phyloP scores from a whole-genome alignment of 2,113 vertebrate species.

The Noturus placidus region DNA sequence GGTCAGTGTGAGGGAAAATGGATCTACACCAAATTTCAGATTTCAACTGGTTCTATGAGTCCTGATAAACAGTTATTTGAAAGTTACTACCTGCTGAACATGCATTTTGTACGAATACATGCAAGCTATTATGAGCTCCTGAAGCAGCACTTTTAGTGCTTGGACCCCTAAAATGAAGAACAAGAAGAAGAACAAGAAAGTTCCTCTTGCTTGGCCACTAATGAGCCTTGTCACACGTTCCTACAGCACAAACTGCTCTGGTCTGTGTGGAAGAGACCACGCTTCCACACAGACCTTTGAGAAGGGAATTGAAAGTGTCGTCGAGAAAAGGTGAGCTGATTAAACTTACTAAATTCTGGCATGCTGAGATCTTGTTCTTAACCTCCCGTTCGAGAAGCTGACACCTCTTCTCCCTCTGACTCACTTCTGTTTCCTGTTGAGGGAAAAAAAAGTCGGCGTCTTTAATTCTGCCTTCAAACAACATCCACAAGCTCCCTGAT shows the following conservation, averaged over 20 bases:
- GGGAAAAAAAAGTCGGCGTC: background rate
- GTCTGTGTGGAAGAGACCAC: background rate
- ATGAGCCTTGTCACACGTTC: background rate
- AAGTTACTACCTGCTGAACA: background rate
- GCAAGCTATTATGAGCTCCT: background rate
- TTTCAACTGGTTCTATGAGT: background rate
- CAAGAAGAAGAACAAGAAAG: background rate
- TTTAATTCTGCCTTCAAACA: background rate
- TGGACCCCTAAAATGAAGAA: background rate
- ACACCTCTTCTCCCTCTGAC: conserved; percentile 43
- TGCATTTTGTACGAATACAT: background rate
- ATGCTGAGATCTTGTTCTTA: conserved; percentile 47
- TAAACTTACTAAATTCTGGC: conserved; percentile 50
- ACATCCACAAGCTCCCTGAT: too few species aligned
- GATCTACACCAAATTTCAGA: background rate
- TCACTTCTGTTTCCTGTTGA: conserved; percentile 47
- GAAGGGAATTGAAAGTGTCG: background rate
- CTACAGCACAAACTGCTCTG: background rate
- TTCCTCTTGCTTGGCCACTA: background rate
- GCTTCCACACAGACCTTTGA: background rate
- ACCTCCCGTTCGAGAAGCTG: conserved; percentile 49
- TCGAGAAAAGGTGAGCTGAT: background rate
- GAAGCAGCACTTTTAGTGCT: background rate
- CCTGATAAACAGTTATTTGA: background rate
- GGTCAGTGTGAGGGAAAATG: too few species aligned